Evolutionary conservation across 2,797 vertebrate species (phyloP).

Genomic region (Phaenicophaeus curvirostris): DNA sequence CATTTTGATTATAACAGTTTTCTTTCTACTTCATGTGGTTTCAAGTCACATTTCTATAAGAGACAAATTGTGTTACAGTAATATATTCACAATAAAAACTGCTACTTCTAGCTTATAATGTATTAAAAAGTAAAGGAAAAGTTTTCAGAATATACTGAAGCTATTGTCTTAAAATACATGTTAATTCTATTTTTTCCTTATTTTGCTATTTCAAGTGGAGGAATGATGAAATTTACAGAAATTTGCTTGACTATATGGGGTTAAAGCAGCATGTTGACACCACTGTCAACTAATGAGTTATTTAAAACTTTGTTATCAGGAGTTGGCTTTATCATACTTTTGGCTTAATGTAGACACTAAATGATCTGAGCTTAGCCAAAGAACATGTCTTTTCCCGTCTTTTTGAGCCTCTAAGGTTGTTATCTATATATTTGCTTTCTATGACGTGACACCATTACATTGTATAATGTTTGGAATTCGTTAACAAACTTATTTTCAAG

Average conservation of each 20-base stretch:
- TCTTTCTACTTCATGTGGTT: neutral
- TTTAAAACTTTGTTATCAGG: neutral
- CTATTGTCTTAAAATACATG: neutral
- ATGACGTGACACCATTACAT: neutral
- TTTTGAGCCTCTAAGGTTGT: neutral
- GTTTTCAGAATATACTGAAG: neutral
- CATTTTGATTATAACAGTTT: conserved; percentile 1
- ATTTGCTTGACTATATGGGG: neutral
- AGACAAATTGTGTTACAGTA: neutral
- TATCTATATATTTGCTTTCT: neutral
- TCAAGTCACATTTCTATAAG: neutral
- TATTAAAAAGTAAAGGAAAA: neutral
- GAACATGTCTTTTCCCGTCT: neutral
- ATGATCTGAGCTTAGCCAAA: neutral
- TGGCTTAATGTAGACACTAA: neutral
- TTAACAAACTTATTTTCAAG: neutral
- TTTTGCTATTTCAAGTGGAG: neutral
- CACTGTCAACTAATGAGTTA: neutral
- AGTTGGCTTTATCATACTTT: neutral
- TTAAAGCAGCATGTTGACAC: neutral
- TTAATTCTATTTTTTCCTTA: neutral
- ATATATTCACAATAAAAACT: neutral
- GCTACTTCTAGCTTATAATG: neutral
- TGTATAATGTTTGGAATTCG: neutral
- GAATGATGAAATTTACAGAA: neutral